Percentiles rank a stretch among this genome's conserved stretches.
phyloP scores from a whole-genome alignment of 2,113 vertebrate species.

The Serinus canaria region DNA sequence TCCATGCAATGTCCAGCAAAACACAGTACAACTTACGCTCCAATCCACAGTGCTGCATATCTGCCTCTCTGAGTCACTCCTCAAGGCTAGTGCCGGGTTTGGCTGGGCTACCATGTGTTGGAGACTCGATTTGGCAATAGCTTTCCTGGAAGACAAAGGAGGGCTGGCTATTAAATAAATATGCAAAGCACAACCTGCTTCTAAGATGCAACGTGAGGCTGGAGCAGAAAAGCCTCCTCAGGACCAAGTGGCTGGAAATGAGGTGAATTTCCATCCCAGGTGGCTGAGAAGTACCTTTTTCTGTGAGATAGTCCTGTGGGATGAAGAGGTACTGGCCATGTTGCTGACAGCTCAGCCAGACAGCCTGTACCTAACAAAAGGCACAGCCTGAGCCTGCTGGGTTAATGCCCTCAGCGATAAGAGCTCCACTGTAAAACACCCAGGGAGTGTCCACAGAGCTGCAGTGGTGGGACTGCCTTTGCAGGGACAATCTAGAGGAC shows the following conservation, averaged over 20 bases:
- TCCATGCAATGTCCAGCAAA: neutral
- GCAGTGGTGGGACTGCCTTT: neutral
- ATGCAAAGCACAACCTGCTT: neutral
- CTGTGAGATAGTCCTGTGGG: neutral
- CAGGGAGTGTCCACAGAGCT: rapidly evolving
- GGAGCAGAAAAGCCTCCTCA: neutral
- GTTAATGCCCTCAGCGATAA: neutral
- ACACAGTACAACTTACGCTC: constrained; percentile 80
- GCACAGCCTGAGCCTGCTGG: neutral
- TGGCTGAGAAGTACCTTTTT: neutral
- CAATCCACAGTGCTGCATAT: constrained; percentile 89
- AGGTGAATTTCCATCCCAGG: neutral
- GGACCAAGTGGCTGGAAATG: neutral
- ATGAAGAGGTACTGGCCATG: neutral
- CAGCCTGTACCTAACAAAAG: neutral
- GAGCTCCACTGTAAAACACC: neutral
- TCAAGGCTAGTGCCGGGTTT: constrained; percentile 67
- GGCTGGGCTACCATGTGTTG: constrained; percentile 85
- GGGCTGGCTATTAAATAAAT: neutral
- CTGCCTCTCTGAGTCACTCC: constrained; percentile 77
- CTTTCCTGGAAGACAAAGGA: constrained; percentile 84
- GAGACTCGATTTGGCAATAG: constrained; percentile 89
- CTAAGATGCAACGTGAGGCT: neutral
- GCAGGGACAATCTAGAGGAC: neutral
- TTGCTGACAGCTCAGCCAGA: neutral